Conservation (phyloP, 2,113 vertebrate species). For the Cathartes aura region DNA sequence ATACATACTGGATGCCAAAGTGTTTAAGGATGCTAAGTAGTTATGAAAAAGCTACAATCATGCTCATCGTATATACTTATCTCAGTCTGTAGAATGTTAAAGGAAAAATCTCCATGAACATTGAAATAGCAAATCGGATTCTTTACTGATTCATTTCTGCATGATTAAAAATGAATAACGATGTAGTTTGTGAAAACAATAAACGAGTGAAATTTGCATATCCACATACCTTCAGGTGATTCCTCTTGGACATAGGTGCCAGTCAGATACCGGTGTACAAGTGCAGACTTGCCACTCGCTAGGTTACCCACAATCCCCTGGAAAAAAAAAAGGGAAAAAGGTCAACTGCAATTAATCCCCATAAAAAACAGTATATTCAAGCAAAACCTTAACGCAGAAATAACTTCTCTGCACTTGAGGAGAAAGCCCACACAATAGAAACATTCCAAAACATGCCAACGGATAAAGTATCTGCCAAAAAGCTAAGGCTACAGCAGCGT, state of each 20-base stretch:
- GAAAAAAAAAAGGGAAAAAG: not conserved
- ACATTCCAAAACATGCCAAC: fast-evolving
- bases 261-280: conserved; percentile 96
- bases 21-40: not conserved
- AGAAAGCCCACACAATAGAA: not conserved
- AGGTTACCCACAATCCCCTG: conserved; percentile 98
- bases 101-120: not conserved
- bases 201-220: not conserved
- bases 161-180: not conserved
- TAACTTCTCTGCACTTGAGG: not conserved
- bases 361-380: fast-evolving
- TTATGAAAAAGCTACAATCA: not conserved
- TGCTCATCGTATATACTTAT: fast-evolving
- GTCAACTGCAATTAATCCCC: not conserved
- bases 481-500: not conserved
- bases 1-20: not conserved
- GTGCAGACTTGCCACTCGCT: conserved; percentile 95
- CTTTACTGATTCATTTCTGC: not conserved
- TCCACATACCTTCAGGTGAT: conserved; percentile 91
- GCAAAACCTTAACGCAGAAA: not conserved
- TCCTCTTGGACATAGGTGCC: conserved; percentile 98
- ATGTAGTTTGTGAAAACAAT: fast-evolving
- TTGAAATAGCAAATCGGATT: fast-evolving
- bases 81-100: not conserved
- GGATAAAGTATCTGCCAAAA: not conserved